These are phyloP conservation scores for Temnothorax nylanderi DNA, from an alignment of 1,140 invertebrate genomes.

Conservation along the genomic window DNA sequence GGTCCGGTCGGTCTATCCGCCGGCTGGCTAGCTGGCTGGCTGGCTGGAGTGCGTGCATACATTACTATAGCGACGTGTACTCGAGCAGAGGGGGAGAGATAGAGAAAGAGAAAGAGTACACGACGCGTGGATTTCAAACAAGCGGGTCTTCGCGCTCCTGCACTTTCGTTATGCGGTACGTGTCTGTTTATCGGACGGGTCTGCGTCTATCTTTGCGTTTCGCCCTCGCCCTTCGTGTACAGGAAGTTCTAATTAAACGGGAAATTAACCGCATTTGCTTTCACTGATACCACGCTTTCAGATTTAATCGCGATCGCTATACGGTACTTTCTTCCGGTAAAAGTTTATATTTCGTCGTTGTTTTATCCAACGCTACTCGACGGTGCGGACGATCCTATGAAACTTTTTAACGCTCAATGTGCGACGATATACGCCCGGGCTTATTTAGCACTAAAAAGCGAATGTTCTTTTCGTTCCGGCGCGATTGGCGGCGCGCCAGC, in stretches of 20 bases:
- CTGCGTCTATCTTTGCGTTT: slow-evolving; percentile 37
- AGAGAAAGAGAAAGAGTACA: slow-evolving; percentile 31
- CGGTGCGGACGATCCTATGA: background rate
- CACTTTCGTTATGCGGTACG: slow-evolving; percentile 39
- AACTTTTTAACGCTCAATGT: slow-evolving; percentile 28
- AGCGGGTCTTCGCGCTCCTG: slow-evolving; percentile 31
- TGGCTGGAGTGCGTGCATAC: slow-evolving; percentile 71
- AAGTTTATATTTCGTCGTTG: slow-evolving; percentile 29
- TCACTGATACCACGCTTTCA: slow-evolving; percentile 12
- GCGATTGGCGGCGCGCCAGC: slow-evolving; percentile 33
- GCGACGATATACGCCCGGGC: slow-evolving; percentile 24
- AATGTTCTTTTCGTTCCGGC: slow-evolving; percentile 25
- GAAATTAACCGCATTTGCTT: slow-evolving; percentile 40
- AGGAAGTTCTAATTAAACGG: slow-evolving; percentile 50
- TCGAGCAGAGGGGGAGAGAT: slow-evolving; percentile 30
- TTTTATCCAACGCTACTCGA: background rate
- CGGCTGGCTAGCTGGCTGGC: slow-evolving; percentile 54
- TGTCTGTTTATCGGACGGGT: slow-evolving; percentile 46
- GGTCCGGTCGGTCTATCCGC: slow-evolving; percentile 37
- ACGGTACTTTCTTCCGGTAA: background rate
- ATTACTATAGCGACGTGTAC: slow-evolving; percentile 61
- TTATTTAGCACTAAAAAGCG: slow-evolving; percentile 41
- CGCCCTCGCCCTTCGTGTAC: slow-evolving; percentile 24
- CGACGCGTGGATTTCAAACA: slow-evolving; percentile 59
- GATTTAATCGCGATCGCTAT: slow-evolving; percentile 8